Evolutionary conservation across 2,113 vertebrate genomes (phyloP).

Genomic region (Leptocoma aspasia): DNA sequence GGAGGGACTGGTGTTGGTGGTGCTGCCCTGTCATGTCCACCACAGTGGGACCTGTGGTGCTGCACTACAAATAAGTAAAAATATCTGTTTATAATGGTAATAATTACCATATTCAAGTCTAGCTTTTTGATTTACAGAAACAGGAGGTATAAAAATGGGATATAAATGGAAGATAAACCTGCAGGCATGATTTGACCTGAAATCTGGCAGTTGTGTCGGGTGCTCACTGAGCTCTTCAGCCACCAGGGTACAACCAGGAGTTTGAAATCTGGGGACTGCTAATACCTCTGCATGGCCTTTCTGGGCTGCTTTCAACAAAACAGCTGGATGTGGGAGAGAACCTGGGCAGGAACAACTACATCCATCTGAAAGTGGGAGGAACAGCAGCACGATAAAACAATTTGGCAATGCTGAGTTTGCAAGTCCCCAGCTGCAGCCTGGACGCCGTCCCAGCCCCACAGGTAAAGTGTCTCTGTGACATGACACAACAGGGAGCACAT

Average conservation of each 20-base stretch:
- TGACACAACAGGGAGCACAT: background rate
- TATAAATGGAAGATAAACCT: background rate
- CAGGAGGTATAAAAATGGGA: background rate
- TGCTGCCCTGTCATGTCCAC: background rate
- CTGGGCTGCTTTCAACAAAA: background rate
- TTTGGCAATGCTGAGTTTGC: background rate
- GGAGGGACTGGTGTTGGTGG: background rate
- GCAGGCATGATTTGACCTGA: background rate
- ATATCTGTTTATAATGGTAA: background rate
- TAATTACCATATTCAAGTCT: background rate
- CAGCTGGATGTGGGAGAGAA: background rate
- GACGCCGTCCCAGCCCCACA: accelerated
- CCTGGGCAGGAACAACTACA: background rate
- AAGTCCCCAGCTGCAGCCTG: background rate
- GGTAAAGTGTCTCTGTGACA: accelerated
- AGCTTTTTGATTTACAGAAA: background rate
- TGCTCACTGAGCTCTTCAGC: background rate
- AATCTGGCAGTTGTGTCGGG: background rate
- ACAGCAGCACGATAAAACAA: background rate
- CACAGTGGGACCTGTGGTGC: no score
- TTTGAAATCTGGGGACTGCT: background rate
- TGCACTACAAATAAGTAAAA: background rate
- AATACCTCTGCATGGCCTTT: background rate
- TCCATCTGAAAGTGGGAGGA: background rate
- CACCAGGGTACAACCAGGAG: background rate